phyloP scores from a whole-genome alignment of 1,140 invertebrate species.

The Anthonomus grandis region DNA sequence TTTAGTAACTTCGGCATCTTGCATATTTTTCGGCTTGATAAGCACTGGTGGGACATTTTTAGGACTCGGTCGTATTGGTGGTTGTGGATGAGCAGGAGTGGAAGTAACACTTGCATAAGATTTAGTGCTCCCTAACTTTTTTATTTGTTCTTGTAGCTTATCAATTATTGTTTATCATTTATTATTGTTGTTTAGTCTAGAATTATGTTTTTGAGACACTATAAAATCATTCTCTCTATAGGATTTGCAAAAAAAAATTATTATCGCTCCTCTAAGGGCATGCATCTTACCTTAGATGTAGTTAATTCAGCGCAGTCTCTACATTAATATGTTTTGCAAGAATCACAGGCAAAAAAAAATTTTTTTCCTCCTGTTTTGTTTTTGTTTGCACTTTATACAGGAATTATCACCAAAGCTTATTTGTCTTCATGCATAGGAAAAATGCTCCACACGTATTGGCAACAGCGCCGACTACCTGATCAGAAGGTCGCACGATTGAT shows the following conservation, averaged over 20 bases:
- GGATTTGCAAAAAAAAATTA: background rate
- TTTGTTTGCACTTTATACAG: background rate
- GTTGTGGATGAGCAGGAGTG: background rate
- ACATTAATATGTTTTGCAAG: constrained; percentile 1
- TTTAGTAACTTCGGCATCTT: background rate
- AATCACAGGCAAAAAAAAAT: constrained; percentile 1
- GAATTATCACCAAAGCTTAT: background rate
- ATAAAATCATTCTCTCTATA: constrained; percentile 6
- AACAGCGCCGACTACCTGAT: too few species aligned
- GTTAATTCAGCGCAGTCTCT: too few species aligned
- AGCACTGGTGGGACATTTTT: background rate
- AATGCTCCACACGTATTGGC: too few species aligned
- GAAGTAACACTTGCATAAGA: constrained; percentile 1
- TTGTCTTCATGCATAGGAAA: too few species aligned
- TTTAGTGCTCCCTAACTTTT: background rate
- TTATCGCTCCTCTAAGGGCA: background rate
- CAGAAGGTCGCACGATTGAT: too few species aligned
- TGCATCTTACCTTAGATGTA: constrained; percentile 8
- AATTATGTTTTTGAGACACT: constrained; percentile 1
- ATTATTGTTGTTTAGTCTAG: constrained; percentile 1
- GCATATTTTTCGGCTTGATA: background rate
- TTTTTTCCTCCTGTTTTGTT: too few species aligned
- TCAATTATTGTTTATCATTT: constrained; percentile 6
- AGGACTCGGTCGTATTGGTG: background rate
- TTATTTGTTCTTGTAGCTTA: constrained; percentile 5